Evolutionary conservation across 1,140 invertebrate species (phyloP).

Genomic region (Acromyrmex heyeri): DNA sequence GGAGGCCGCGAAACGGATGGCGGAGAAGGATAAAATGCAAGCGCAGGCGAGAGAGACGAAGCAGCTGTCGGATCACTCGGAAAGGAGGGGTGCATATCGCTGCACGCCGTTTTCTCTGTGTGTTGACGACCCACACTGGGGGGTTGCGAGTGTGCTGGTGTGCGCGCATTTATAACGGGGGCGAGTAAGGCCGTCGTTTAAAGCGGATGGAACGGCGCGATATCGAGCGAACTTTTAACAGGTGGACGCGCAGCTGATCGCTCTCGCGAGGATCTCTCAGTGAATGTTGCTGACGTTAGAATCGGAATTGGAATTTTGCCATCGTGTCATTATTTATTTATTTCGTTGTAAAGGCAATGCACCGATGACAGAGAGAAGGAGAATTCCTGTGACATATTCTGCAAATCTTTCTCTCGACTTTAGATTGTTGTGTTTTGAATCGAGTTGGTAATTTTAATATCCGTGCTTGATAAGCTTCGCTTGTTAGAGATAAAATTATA

Average conservation of each 20-base stretch:
- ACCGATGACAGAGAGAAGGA: neutral
- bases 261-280: neutral
- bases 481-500: neutral
- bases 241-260: slow-evolving; percentile 68
- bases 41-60: slow-evolving; percentile 48
- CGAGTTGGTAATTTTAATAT: neutral
- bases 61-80: slow-evolving; percentile 57
- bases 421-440: no score
- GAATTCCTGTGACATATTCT: neutral
- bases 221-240: slow-evolving; percentile 76
- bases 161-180: slow-evolving; percentile 69
- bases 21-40: slow-evolving; percentile 62
- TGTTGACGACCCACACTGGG: slow-evolving; percentile 70
- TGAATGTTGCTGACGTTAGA: slow-evolving; percentile 36
- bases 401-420: neutral
- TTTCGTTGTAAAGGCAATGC: slow-evolving; percentile 1
- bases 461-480: neutral
- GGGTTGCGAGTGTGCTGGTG: slow-evolving; percentile 39
- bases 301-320: slow-evolving; percentile 43
- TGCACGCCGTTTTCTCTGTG: slow-evolving; percentile 52
- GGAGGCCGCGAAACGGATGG: slow-evolving; percentile 67
- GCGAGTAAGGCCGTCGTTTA: slow-evolving; percentile 81
- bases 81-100: slow-evolving; percentile 27
- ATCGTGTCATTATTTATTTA: slow-evolving; percentile 27
- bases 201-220: slow-evolving; percentile 78